Evolutionary conservation across 2,113 vertebrate genomes (phyloP).

Genomic region (Naja naja): DNA sequence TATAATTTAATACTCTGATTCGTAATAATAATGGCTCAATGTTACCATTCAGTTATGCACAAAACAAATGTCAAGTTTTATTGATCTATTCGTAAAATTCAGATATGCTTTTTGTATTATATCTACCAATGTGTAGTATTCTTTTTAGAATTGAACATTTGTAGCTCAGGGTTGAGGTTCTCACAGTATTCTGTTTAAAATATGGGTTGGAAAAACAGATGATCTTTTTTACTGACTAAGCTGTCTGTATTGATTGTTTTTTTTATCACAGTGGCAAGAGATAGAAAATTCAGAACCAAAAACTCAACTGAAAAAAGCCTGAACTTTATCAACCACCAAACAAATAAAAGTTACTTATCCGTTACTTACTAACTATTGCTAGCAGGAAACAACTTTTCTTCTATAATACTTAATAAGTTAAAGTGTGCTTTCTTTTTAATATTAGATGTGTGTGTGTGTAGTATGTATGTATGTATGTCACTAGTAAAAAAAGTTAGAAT

Average conservation of each 20-base stretch:
- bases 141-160: not conserved
- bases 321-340: not conserved
- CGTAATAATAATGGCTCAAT: not conserved
- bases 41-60: too few relatives aligned
- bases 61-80: not conserved
- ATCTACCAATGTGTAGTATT: not conserved
- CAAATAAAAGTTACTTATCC: not conserved
- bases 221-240: not conserved
- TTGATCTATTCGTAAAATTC: not conserved
- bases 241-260: not conserved
- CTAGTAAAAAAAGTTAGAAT: not conserved
- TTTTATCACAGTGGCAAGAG: not conserved
- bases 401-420: slow-evolving; percentile 20
- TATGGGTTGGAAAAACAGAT: not conserved
- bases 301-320: not conserved
- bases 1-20: too few relatives aligned
- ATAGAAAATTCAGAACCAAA: not conserved
- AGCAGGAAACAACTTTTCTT: not conserved
- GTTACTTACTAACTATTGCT: not conserved
- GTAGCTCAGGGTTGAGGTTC: too few relatives aligned
- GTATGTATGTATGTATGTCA: not conserved
- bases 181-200: not conserved
- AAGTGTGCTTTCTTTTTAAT: slow-evolving; percentile 4
- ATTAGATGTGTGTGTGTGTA: not conserved
- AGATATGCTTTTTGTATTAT: not conserved